Base-by-base conservation (phyloP, 2,797 vertebrate genomes). In the Todus mexicanus region DNA sequence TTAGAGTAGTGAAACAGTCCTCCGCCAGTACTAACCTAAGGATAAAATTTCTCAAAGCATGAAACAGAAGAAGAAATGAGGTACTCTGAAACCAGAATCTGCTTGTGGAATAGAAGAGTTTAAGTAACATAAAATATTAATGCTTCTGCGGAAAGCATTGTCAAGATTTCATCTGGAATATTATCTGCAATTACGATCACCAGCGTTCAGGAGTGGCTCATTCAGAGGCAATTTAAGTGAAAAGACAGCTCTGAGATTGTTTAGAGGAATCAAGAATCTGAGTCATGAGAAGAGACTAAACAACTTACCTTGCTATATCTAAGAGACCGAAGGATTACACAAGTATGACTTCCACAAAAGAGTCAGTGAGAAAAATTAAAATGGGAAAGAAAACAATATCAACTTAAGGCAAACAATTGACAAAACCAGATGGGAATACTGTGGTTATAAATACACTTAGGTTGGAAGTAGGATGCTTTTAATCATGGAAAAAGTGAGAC, bases 101-200 rank as follows among this genome's bases (percentile, higher is more conserved):
- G 69, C 48, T 77, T 35, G n/a, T 43, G 45, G 69, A 87, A 80
- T 71, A 9, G 3, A 61, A 77, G 61, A 91, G 71, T 74, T 89
- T 91, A 93, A 83, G 75, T 53, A 95, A 90, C 11, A 69, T 80
- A 65, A 94, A 95, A 74, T 92, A 92, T 85, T 90, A 89, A 89
- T 54, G 38, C 9, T 83, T 25, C 69, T 69, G 50, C 26, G 72
- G 72, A 91, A 85, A 93, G 75, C 15, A 37, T 48, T 65, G 65
- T 68, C 48, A 89, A 79, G 65, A 80, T 71, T 90, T 89, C 65
- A 54, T 83, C n/a, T 71, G 66, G 57, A 95, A 63, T 74, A 59
- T 76, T 65, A 87, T 77, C 71, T 85, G 72, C 60, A 82, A 40
- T 61, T 82, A 66, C 1, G 2, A 59, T 70, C 66, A 70, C 26